phyloP scores from a whole-genome alignment of 2,888 invertebrate species.

The Pelosia muscerda region DNA sequence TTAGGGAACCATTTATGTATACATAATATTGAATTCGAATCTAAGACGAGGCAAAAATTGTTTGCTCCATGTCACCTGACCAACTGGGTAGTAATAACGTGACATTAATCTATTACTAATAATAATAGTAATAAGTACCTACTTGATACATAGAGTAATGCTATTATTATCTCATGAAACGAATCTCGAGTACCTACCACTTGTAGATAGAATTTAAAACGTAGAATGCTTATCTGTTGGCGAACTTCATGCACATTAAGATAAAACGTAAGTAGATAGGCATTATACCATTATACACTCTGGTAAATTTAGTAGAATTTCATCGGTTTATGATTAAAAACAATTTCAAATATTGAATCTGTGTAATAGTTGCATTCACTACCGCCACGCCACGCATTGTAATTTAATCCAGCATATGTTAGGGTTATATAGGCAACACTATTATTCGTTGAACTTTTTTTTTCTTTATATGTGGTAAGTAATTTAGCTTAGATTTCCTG shows the following conservation, averaged over 20 bases:
- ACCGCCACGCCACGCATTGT: too few species aligned
- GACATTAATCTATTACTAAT: not conserved
- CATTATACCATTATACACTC: not conserved
- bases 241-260: not conserved
- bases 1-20: too few species aligned
- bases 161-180: not conserved
- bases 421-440: not conserved
- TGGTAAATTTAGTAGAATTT: not conserved
- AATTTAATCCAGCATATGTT: too few species aligned
- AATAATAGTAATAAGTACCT: not conserved
- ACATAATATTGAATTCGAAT: not conserved
- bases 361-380: too few species aligned
- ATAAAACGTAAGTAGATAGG: not conserved
- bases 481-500: not conserved
- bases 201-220: constrained; percentile 2
- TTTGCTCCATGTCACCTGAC: not conserved
- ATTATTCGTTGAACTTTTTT: not conserved
- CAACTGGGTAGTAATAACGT: not conserved
- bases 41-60: not conserved
- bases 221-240: not conserved
- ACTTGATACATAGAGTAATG: not conserved
- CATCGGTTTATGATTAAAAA: not conserved
- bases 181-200: constrained; percentile 4
- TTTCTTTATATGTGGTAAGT: too few species aligned
- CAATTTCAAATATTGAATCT: not conserved